Evolutionary conservation across 2,888 invertebrate species (phyloP).

Genomic region (Apotomis turbidana): DNA sequence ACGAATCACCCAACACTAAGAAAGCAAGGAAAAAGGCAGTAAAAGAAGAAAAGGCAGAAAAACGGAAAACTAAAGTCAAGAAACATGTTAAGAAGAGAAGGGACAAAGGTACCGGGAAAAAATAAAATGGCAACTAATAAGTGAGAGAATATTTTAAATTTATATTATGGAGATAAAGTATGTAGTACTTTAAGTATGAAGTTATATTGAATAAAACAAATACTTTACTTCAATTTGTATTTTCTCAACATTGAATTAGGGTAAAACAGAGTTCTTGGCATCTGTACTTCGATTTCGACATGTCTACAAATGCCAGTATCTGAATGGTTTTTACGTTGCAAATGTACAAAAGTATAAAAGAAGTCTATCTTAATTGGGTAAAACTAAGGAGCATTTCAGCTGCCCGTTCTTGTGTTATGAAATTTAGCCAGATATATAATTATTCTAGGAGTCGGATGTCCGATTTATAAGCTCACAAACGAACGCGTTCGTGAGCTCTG

Average conservation of each 20-base stretch:
- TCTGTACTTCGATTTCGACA: neutral
- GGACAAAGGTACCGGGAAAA: conserved; percentile 84
- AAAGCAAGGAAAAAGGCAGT: conserved; percentile 93
- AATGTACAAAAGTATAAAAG: conserved; percentile 28
- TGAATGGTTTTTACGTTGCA: neutral
- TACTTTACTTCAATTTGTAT: conserved; percentile 11
- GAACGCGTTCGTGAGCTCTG: no score
- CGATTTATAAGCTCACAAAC: no score
- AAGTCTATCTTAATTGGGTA: neutral
- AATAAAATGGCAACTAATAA: conserved; percentile 52
- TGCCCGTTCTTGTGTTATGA: no score
- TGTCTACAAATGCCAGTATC: no score
- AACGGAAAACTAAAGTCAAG: conserved; percentile 93
- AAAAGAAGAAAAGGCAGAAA: conserved; percentile 94
- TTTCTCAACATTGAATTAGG: conserved; percentile 5
- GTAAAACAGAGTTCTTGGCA: neutral
- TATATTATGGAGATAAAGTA: neutral
- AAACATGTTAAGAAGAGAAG: conserved; percentile 97
- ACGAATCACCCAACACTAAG: conserved; percentile 92
- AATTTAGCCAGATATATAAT: no score
- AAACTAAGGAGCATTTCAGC: no score
- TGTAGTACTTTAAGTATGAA: conserved; percentile 5
- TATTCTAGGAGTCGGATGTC: no score
- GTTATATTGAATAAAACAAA: conserved; percentile 31
- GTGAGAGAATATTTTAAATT: neutral